Base-by-base conservation (phyloP, 1,140 invertebrate genomes). In the Drosophila subpulchrella region DNA sequence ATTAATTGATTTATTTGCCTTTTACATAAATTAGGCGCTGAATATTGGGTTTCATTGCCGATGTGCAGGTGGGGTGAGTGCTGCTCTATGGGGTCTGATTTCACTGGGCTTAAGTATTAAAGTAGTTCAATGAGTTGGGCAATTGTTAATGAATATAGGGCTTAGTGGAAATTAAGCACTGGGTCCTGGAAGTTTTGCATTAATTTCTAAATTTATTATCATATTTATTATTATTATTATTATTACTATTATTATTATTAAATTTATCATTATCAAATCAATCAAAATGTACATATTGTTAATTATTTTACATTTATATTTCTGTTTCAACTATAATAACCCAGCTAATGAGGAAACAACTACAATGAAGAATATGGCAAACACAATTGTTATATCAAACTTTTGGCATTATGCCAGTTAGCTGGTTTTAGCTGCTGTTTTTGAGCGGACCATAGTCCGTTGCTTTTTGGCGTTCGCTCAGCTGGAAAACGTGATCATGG, bases 1-100 rank as follows among this genome's bases (percentile, higher is more conserved):
- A 91, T 85, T 91, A 91, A 91, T 91, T 91, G 89, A 91, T 91
- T 91, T 91, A 91, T 91, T 91, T 85, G 84, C 78, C 88, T 86
- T 89, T 91, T 85, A 85, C 86, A 91, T 85, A 80, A 89, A 91
- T 91, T 89, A 80, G 77, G 65, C 48, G 17, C 63, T 60, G 68
- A 67, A 78, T 85, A 81, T 85, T 78, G 63, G 53, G 50, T 78
- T 67, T 67, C 82, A 51, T 34, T 27, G 36, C 36, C n/a, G 30
- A 17, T 44, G 41, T 51, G 55, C 44, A 41, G 42, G 2, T 44
- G 48, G 38, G 2, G 7, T 20, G 50, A 38, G 20, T 4, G 11
- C 27, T 36, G 13, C n/a, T n/a, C 6, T 3, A 30, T 30, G 24
- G 65, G 10, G 47, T 66, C 59, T 34, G 32, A 42, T 66, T 53